Conservation (phyloP, 92 coral and sea anemone genomes). For the Porites lobata region DNA sequence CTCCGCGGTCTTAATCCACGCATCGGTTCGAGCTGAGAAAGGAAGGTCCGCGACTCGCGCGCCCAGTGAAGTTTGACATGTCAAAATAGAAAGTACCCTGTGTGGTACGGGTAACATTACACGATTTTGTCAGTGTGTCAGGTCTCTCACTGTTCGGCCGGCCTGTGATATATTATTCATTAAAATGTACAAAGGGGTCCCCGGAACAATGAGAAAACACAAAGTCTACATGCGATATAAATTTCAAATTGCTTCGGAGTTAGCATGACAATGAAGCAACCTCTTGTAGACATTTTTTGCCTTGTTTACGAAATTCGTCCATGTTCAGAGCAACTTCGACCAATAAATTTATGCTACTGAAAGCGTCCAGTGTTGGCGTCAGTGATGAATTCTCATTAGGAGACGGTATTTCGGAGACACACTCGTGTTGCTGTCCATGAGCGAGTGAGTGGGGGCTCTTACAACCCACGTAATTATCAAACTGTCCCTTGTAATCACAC, state of each 20-base stretch:
- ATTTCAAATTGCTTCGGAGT: slow-evolving; percentile 77
- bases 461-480: slow-evolving; percentile 46
- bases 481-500: slow-evolving; percentile 43
- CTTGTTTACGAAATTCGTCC: slow-evolving; percentile 90
- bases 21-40: slow-evolving; percentile 31
- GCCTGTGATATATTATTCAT: slow-evolving; percentile 89
- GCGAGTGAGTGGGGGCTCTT: slow-evolving; percentile 29
- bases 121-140: slow-evolving; percentile 57
- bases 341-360: slow-evolving; percentile 94
- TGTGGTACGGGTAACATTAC: slow-evolving; percentile 58
- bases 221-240: slow-evolving; percentile 78
- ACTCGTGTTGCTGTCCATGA: slow-evolving; percentile 37
- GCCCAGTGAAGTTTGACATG: slow-evolving; percentile 28
- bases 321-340: slow-evolving; percentile 98
- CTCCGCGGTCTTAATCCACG: slow-evolving; percentile 21
- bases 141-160: slow-evolving; percentile 60
- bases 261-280: slow-evolving; percentile 93
- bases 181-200: slow-evolving; percentile 86
- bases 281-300: slow-evolving; percentile 87
- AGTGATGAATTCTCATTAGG: slow-evolving; percentile 67
- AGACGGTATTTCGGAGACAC: slow-evolving; percentile 22
- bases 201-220: slow-evolving; percentile 80
- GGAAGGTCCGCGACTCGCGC: slow-evolving; percentile 23
- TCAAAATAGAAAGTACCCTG: slow-evolving; percentile 22
- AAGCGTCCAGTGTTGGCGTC: slow-evolving; percentile 74